Evolutionary conservation across 2,797 vertebrate species (phyloP).

Genomic region (Rhynchonycteris naso): DNA sequence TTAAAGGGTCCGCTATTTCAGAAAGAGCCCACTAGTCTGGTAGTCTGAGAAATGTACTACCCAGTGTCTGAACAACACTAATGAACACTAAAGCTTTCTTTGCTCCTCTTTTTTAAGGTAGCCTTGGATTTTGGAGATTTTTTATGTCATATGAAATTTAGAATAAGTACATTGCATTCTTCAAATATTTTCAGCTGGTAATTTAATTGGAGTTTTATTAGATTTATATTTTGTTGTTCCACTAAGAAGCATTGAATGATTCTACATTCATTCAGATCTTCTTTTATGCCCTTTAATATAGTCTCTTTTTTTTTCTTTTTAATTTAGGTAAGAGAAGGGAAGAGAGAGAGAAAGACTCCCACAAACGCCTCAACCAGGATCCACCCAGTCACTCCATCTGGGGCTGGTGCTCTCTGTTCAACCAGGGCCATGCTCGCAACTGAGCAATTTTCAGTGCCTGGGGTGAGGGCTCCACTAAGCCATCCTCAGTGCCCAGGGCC

Average conservation of each 20-base stretch:
- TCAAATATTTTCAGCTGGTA: background rate
- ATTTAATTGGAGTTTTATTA: background rate
- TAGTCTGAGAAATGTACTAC: background rate
- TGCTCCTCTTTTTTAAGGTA: background rate
- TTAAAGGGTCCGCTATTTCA: background rate
- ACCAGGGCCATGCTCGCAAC: too few species aligned
- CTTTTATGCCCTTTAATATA: background rate
- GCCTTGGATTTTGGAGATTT: background rate
- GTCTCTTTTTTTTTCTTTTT: background rate
- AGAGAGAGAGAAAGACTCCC: too few species aligned
- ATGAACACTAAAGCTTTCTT: background rate
- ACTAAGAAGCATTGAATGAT: background rate
- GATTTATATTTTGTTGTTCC: background rate
- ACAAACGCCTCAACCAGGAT: too few species aligned
- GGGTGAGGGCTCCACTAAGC: too few species aligned
- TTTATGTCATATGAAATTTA: background rate
- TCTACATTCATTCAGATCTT: background rate
- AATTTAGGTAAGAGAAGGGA: too few species aligned
- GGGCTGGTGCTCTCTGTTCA: too few species aligned
- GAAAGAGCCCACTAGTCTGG: too few species aligned
- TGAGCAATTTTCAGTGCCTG: too few species aligned
- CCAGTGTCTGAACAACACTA: background rate
- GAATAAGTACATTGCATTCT: background rate
- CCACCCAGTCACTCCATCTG: too few species aligned
- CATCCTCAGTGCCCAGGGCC: too few species aligned